Conservation (phyloP, 2,797 vertebrate species). For the Ctenochaetus hawaiiensis region DNA sequence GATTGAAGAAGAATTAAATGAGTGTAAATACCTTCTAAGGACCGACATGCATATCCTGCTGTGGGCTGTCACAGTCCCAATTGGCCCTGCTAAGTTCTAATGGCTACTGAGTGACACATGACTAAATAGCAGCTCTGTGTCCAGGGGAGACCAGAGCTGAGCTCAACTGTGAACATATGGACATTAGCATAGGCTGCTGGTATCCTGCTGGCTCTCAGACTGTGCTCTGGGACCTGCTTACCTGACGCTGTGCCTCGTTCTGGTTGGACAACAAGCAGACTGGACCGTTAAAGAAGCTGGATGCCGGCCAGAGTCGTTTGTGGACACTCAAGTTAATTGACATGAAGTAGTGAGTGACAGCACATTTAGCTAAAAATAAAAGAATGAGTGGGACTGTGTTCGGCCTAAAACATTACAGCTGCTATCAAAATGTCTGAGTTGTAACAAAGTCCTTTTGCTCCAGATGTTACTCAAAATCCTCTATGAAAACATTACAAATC, state of each 20-base stretch:
- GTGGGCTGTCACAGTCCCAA: conserved; percentile 29
- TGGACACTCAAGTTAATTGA: conserved; percentile 70
- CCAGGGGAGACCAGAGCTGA: conserved; percentile 49
- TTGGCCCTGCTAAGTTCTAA: conserved; percentile 49
- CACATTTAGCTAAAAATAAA: conserved; percentile 52
- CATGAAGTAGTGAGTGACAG: conserved; percentile 57
- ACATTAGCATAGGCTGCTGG: conserved; percentile 77
- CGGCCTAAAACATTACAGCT: conserved; percentile 11
- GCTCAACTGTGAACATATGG: conserved; percentile 72
- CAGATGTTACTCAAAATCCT: neutral
- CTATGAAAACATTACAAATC: neutral
- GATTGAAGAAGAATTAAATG: neutral
- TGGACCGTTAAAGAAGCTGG: conserved; percentile 64
- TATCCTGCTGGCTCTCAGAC: conserved; percentile 64
- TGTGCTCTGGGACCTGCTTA: conserved; percentile 61
- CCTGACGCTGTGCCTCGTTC: conserved; percentile 53
- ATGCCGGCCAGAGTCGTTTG: conserved; percentile 75
- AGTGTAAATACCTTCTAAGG: conserved; percentile 22
- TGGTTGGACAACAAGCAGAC: conserved; percentile 59
- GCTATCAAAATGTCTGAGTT: conserved; percentile 11
- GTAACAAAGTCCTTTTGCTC: conserved; percentile 6
- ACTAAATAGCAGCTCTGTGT: conserved; percentile 59
- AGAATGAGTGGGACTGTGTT: conserved; percentile 2
- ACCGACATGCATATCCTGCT: conserved; percentile 8
- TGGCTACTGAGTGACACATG: conserved; percentile 57